Evolutionary conservation across 2,113 vertebrate species (phyloP).

Genomic region (Gallinago undulata): DNA sequence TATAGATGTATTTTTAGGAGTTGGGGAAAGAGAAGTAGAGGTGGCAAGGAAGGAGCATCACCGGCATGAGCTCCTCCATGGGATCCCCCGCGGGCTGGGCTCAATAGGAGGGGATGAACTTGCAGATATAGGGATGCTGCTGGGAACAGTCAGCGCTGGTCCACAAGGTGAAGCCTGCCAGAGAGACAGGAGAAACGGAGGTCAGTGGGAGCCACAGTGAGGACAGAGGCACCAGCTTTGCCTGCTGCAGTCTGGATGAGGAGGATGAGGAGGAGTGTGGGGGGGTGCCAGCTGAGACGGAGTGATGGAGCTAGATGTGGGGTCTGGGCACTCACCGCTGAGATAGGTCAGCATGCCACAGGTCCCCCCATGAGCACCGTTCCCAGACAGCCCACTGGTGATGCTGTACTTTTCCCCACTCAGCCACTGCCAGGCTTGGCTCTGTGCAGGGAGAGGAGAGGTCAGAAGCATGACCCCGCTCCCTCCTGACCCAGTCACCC

Average conservation of each 20-base stretch:
- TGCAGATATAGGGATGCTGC: constrained; percentile 62
- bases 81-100: fast-evolving
- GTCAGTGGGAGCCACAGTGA: fast-evolving
- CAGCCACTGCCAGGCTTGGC: constrained; percentile 43
- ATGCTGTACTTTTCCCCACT: not conserved
- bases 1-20: not conserved
- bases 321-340: not conserved
- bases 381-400: not conserved
- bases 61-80: fast-evolving
- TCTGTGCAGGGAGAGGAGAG: not conserved
- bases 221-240: not conserved
- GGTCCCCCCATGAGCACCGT: fast-evolving
- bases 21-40: not conserved
- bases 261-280: not conserved
- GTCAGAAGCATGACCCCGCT: not conserved
- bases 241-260: not conserved
- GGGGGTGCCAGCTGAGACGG: fast-evolving
- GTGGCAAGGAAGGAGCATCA: not conserved
- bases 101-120: not conserved
- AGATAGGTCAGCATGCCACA: not conserved
- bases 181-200: not conserved
- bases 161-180: constrained; percentile 64
- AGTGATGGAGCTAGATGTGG: fast-evolving
- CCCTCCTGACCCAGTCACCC: fast-evolving
- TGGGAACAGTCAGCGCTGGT: not conserved